Base-by-base conservation (phyloP, 2,113 vertebrate species). In the Meles meles region DNA sequence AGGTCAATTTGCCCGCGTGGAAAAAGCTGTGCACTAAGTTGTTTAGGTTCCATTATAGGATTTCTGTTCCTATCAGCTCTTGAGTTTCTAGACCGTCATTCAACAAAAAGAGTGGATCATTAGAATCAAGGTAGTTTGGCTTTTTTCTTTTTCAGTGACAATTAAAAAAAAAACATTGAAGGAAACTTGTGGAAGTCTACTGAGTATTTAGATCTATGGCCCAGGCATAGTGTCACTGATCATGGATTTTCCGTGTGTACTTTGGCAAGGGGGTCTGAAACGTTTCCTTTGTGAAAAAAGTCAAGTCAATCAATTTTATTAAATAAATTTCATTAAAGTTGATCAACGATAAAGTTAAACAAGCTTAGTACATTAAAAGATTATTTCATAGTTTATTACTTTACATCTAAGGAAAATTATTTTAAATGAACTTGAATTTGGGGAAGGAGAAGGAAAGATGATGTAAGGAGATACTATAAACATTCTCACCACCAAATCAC, bases 401-500 rank as follows among this genome's bases (percentile, higher is more conserved):
- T 39, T 85, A 37, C 63, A 0, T 21, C 63, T 11, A 85, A 59
- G 37, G 29, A 52, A 81, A 52, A 85, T 49, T 80, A 81, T 39
- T 90, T 94, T 85, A 71, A 85, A 61, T 29, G 37, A 13, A 42
- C 29, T 91, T 94, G 15, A 82, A 55, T 91, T 90, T 87, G 23
- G 39, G 25, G 13, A 76, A 72, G 34, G 39, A 63, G 12, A 44
- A 79, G 67, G 2, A 86, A 79, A 21, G 52, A 79, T 61, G 7
- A 67, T 74, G 2, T 17, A 79, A 90, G 55, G 17, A 76, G 8
- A 88, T n/a, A 72, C 7, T 49, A 0, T 77, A 27, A 23, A 4
- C 55, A 94, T 88, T 97, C 59, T 77, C 37, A 95, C 96, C 8
- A 9, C 65, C 82, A 74, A 81, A 91, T 90, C 74, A 79, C 27